Base-by-base conservation (phyloP, 2,888 invertebrate species). In the Amorpha juglandis region DNA sequence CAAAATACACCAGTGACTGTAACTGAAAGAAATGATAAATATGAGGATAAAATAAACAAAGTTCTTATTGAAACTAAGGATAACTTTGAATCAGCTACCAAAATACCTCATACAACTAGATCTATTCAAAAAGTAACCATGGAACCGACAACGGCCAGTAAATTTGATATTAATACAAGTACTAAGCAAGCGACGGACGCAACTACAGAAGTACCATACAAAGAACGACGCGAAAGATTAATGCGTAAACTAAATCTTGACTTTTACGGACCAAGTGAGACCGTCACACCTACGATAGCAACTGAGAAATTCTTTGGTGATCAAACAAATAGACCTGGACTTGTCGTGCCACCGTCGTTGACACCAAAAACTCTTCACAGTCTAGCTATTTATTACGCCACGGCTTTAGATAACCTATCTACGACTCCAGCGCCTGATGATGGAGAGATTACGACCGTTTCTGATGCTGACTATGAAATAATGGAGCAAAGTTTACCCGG, bases 331-430 rank as follows among this genome's bases (percentile, higher is more conserved):
- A 92, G 96, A 69, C 94, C 94, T 47, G 96, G 96, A 4, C 86
- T 96, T n/a, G 92, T 95, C 7, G 95, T 96, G 9, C 96, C 96
- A 2, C 95, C 96, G 16, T 96, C 97, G 0, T 94, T 96, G 0
- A 96, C 97, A 0, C 97, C 97, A 0, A 96, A 96, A 80, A 96
- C 97, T 0, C 89, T 97, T 12, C 96, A 97, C 74, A 96, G 97
- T 0, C 83, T 97, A 55, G 97, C 97, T 0, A 94, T 96, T 71
- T 97, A 97, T 79, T 97, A 97, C 80, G 97, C 97, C 2, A 95
- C 95, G 9, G 95, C 95, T 72, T 91, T 95, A 69, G 95, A 95
- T 74, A 94, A 94, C 71, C 85, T 95, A 45, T 92, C 94, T 1
- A 90, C 93, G 11, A 87, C 94, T 45, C 64, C 88, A 6, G 70